Conservation (phyloP, 2,888 invertebrate species). For the Cremastobaeus sp. region DNA sequence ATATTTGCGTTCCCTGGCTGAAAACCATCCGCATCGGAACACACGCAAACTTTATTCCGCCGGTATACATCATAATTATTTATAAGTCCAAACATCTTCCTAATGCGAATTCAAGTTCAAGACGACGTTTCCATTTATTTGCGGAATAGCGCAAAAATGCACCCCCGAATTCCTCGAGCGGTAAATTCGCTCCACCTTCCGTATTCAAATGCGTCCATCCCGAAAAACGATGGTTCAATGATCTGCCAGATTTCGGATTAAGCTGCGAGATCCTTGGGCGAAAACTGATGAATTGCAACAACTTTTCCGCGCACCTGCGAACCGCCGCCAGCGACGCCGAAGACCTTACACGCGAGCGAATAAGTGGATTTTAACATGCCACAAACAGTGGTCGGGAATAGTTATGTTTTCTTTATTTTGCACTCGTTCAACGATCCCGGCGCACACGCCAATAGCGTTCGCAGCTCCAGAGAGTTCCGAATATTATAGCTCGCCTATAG, state of each 20-base stretch:
- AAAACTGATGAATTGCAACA: constrained; percentile 37
- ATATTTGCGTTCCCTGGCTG: constrained; percentile 4
- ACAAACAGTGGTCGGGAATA: constrained; percentile 11
- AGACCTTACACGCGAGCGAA: constrained; percentile 21
- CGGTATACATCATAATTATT: constrained; percentile 30
- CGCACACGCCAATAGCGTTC: constrained; percentile 38
- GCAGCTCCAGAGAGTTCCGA: constrained; percentile 36
- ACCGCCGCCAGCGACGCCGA: neutral
- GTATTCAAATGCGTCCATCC: neutral
- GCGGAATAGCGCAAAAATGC: too few species aligned
- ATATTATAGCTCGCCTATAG: constrained; percentile 53
- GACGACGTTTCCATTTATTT: neutral
- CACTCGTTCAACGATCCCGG: constrained; percentile 44
- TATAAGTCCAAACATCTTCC: constrained; percentile 1
- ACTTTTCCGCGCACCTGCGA: constrained; percentile 18
- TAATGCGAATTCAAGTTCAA: constrained; percentile 12
- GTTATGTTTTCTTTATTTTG: constrained; percentile 35
- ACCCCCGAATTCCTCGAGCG: too few species aligned
- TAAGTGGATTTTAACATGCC: constrained; percentile 41
- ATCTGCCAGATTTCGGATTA: constrained; percentile 18
- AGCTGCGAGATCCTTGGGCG: constrained; percentile 6
- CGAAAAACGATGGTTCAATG: constrained; percentile 18
- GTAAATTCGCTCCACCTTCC: neutral
- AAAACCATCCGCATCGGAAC: constrained; percentile 21
- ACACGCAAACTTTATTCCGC: constrained; percentile 15